Evolutionary conservation across 2,797 vertebrate species (phyloP).

Genomic region (Lepus oiostolus): DNA sequence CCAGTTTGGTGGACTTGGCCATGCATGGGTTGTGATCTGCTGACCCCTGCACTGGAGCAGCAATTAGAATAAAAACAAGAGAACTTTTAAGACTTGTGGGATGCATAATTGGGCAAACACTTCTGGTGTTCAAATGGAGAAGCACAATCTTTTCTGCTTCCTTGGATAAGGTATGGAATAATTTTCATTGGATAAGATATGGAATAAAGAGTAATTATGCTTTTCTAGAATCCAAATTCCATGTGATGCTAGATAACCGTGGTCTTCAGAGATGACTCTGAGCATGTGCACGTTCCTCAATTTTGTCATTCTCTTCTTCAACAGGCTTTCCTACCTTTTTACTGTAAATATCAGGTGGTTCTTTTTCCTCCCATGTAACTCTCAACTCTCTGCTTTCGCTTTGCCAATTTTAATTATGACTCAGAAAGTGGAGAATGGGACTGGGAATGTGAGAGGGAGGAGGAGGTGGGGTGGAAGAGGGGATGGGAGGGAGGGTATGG

Average conservation of each 20-base stretch:
- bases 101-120: not conserved
- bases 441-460: too few species aligned
- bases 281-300: not conserved
- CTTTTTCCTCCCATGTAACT: not conserved
- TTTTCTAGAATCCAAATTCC: not conserved
- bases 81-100: not conserved
- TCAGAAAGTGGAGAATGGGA: not conserved
- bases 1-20: not conserved
- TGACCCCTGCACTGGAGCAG: not conserved
- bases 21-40: not conserved
- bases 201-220: not conserved
- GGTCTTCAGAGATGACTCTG: not conserved
- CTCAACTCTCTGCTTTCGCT: not conserved
- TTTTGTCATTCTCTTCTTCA: not conserved
- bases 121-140: not conserved
- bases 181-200: not conserved
- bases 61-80: not conserved
- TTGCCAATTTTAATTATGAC: not conserved
- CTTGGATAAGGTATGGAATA: not conserved
- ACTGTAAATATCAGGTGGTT: not conserved
- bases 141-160: not conserved
- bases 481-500: too few species aligned
- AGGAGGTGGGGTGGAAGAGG: too few species aligned
- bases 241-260: not conserved
- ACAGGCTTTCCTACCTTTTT: not conserved